These are phyloP conservation scores for Diabrotica undecimpunctata DNA, from an alignment of 1,140 invertebrate species.

Conservation along the genomic window DNA sequence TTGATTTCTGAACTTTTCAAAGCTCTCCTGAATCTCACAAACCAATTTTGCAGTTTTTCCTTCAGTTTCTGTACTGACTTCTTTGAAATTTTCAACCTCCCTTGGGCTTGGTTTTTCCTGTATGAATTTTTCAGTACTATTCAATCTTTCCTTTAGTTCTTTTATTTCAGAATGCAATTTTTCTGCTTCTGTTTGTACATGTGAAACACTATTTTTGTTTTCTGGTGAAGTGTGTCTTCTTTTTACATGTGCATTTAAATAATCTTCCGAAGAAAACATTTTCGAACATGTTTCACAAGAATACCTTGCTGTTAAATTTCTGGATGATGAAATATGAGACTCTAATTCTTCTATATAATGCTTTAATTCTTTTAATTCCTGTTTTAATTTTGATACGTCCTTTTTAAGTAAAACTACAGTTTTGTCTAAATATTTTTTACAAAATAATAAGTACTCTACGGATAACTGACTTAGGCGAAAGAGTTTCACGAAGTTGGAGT, in stretches of 20 bases:
- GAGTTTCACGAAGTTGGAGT: slow-evolving; percentile 64
- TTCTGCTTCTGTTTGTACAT: slow-evolving; percentile 50
- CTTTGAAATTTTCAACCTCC: slow-evolving; percentile 22
- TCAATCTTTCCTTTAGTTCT: slow-evolving; percentile 55
- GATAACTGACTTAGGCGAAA: slow-evolving; percentile 65
- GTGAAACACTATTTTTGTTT: slow-evolving; percentile 14
- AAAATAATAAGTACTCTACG: slow-evolving; percentile 67
- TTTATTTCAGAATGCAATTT: slow-evolving; percentile 57
- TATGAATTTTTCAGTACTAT: slow-evolving; percentile 51
- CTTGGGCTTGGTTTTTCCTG: slow-evolving; percentile 32
- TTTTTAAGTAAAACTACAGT: slow-evolving; percentile 61
- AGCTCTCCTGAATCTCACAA: slow-evolving; percentile 38
- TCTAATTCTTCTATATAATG: slow-evolving; percentile 30
- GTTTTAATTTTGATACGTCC: slow-evolving; percentile 54
- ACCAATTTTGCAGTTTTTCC: slow-evolving; percentile 19
- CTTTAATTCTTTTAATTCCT: slow-evolving; percentile 46
- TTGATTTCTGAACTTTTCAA: slow-evolving; percentile 40
- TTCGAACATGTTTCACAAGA: slow-evolving; percentile 56
- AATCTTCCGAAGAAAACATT: slow-evolving; percentile 56
- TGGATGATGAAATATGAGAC: slow-evolving; percentile 23
- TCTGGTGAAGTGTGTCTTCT: slow-evolving; percentile 48
- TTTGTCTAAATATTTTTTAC: slow-evolving; percentile 64
- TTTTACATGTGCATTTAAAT: slow-evolving; percentile 53
- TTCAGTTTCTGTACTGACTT: slow-evolving; percentile 19
- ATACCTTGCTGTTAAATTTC: slow-evolving; percentile 23